phyloP scores from a whole-genome alignment of 35 echinoderm and acorn worm species.

The Diadema setosum region DNA sequence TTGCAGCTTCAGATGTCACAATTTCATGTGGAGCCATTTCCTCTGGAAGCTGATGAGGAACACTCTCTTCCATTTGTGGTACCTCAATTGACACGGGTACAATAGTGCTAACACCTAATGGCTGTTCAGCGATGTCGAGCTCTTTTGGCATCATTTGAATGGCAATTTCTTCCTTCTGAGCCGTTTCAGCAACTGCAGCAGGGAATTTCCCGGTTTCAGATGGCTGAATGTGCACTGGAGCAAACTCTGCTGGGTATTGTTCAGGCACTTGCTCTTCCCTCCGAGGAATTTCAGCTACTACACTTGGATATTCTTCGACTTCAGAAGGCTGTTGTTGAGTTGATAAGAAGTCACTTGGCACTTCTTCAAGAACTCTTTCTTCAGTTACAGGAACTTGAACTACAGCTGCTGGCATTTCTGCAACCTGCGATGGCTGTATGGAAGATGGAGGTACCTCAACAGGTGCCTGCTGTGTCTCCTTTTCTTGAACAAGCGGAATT shows the following conservation, averaged over 20 bases:
- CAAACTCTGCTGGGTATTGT: not conserved
- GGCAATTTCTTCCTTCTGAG: not conserved
- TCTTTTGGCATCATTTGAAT: not conserved
- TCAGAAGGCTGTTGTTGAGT: not conserved
- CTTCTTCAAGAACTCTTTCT: not conserved
- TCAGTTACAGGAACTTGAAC: not conserved
- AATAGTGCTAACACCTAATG: too few relatives aligned
- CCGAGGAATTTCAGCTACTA: not conserved
- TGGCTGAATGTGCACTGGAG: not conserved
- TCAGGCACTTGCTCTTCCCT: not conserved
- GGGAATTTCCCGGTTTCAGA: not conserved
- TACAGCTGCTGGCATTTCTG: not conserved
- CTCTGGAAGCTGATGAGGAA: not conserved
- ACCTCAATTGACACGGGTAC: too few relatives aligned
- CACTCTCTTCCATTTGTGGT: not conserved
- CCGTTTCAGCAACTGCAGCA: not conserved
- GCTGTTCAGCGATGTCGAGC: too few relatives aligned
- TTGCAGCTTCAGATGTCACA: not conserved
- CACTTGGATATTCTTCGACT: not conserved
- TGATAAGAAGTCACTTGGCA: not conserved
- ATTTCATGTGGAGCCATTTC: not conserved
- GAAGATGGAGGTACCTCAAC: not conserved
- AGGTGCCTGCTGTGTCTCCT: not conserved
- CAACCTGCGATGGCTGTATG: not conserved
- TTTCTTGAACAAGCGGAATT: not conserved